Conservation (phyloP, 2,113 vertebrate species). For the Microtus pennsylvanicus region DNA sequence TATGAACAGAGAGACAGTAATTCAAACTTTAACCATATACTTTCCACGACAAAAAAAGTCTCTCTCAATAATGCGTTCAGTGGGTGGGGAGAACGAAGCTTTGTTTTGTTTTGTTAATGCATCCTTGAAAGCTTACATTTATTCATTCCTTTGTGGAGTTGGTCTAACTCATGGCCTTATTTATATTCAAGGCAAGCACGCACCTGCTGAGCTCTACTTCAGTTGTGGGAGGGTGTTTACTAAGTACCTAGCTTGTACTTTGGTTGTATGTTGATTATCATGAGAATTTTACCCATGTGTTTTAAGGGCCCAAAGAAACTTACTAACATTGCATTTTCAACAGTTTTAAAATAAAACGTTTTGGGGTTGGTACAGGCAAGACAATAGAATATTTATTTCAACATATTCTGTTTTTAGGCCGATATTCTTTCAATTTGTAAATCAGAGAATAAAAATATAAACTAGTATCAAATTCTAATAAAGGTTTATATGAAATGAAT, state of each 20-base stretch:
- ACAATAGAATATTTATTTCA: not conserved
- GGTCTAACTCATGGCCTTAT: not conserved
- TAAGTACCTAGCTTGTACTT: not conserved
- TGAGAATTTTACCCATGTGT: not conserved
- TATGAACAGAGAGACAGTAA: not conserved
- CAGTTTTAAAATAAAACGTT: not conserved
- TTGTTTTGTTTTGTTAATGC: not conserved
- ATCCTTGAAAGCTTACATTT: not conserved
- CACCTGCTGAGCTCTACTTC: not conserved
- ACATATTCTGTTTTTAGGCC: conserved; percentile 27
- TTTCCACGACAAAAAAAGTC: not conserved
- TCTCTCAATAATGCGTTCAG: not conserved
- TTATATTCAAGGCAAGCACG: no score
- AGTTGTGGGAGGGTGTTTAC: not conserved
- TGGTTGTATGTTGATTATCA: not conserved
- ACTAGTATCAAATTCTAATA: not conserved
- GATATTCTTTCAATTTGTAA: conserved; percentile 51
- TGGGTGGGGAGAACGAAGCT: not conserved
- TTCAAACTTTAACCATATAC: not conserved
- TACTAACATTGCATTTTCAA: conserved; percentile 1
- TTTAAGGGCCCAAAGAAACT: not conserved
- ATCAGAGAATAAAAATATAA: conserved; percentile 59
- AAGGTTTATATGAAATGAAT: conserved; percentile 1
- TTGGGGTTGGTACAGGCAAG: not conserved
- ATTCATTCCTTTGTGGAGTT: not conserved